A percentile compares a stretch with the other conserved stretches of the same genome.
Conservation (phyloP, 64 coral and sea anemone species). For the Montipora capricornis region DNA sequence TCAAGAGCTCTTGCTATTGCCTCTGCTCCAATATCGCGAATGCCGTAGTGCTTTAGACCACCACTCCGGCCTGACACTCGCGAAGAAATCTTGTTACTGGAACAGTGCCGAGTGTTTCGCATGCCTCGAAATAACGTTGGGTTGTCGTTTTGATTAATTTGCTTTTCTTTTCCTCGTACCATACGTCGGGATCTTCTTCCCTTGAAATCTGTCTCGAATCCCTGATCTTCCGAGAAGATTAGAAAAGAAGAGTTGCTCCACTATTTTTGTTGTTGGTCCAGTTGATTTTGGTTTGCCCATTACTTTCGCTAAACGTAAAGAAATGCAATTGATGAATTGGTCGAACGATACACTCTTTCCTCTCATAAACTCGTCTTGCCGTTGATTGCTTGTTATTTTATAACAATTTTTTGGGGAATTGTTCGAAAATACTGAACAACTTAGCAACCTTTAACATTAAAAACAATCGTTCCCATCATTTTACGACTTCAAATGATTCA, state of each 20-base stretch:
- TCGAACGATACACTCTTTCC: not conserved
- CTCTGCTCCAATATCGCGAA: slow-evolving; percentile 42
- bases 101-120: not conserved
- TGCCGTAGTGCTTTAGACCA: slow-evolving; percentile 52
- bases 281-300: too few relatives aligned
- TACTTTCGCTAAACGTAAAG: too few relatives aligned
- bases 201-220: slow-evolving; percentile 17
- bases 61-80: not conserved
- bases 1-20: slow-evolving; percentile 42
- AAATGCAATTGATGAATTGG: too few relatives aligned
- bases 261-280: too few relatives aligned
- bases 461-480: too few relatives aligned
- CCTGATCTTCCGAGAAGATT: slow-evolving; percentile 29
- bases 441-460: too few relatives aligned
- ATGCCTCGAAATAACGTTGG: slow-evolving; percentile 24
- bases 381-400: not conserved
- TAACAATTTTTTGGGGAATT: not conserved
- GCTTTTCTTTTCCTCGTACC: not conserved
- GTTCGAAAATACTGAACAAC: too few relatives aligned
- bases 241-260: too few relatives aligned
- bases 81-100: slow-evolving; percentile 58
- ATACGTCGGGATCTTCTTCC: slow-evolving; percentile 12
- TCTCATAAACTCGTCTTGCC: too few relatives aligned
- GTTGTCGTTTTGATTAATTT: slow-evolving; percentile 1
- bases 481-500: too few relatives aligned